Base-by-base conservation (phyloP, 2,113 vertebrate species). In the Onychostruthus taczanowskii region DNA sequence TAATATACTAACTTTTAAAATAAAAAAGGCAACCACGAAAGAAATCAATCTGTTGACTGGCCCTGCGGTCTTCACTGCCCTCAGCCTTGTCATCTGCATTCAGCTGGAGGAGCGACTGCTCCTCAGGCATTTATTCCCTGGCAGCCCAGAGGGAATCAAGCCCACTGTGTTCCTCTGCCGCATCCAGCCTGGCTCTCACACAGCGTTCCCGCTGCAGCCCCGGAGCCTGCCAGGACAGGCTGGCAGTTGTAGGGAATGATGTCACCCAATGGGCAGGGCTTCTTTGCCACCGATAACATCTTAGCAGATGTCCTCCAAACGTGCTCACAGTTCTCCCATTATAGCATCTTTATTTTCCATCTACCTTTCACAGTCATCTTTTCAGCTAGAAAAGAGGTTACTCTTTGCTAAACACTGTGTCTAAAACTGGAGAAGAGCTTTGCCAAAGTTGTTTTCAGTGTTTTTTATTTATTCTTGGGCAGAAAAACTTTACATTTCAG, bases 161-260 rank as follows among this genome's bases (percentile, higher is more conserved):
- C 62, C 87, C 77, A 23, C 66, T 68, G 56, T 77, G 35, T 72
- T 94, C 35, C 70, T 59, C 10, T 90, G 93, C 91, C 0, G 64
- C 83, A 95, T 96, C 73, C 89, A 84, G 84, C 73, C 94, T 94
- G 91, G 86, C 94, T 84, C 59, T 80, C n/a, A 7, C 73, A 85
- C 37, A 9, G 44, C 5, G 7, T 69, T 94, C 91, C 84, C 10
- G 4, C 95, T 87, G 94, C 96, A 87, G 94, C 93, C 87, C 77
- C 84, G 73, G 74, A 94, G 87, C 87, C 84, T 94, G 78, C 92
- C 91, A 96, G 96, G 90, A 53, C 93, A 91, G 33, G 91, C 87
- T 93, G 93, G 74, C 93, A 91, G 47, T 44, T 53, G 94, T 84
- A 58, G 81, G 90, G 88, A 93, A 89, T 94, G 50, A 94, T 95